phyloP scores from a whole-genome alignment of 2,888 invertebrate genomes.

The Drosophila pseudotalamancana region DNA sequence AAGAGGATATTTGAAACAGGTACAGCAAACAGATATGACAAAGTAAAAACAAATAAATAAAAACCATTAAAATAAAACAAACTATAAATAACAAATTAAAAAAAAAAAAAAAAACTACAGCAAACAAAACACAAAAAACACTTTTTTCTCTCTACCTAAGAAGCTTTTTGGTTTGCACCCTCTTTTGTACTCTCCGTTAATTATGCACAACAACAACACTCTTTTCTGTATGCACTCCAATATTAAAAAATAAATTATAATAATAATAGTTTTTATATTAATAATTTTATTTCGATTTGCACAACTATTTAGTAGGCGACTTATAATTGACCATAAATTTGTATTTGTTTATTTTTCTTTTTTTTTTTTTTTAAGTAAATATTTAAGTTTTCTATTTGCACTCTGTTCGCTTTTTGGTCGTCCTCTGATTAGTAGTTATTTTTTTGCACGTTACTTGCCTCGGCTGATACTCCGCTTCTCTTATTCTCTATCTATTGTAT shows the following conservation, averaged over 20 bases:
- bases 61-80: constrained; percentile 9
- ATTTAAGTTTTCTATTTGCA: constrained; percentile 29
- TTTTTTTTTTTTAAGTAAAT: constrained; percentile 11
- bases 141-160: constrained; percentile 23
- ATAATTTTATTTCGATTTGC: constrained; percentile 39
- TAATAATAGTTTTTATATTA: constrained; percentile 24
- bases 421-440: constrained; percentile 30
- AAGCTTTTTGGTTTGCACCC: constrained; percentile 53
- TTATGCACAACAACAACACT: constrained; percentile 27
- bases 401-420: constrained; percentile 47
- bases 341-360: background rate
- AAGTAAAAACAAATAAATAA: constrained; percentile 18
- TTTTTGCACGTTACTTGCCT: constrained; percentile 27
- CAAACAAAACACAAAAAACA: constrained; percentile 42
- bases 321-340: constrained; percentile 13
- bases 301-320: constrained; percentile 35
- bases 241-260: constrained; percentile 17
- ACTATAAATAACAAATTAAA: constrained; percentile 24
- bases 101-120: constrained; percentile 40
- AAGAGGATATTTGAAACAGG: constrained; percentile 83
- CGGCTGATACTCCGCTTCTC: constrained; percentile 22
- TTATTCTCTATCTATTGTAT: constrained; percentile 18
- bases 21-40: constrained; percentile 62
- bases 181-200: constrained; percentile 33
- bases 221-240: constrained; percentile 37